Base-by-base conservation (phyloP, 2,797 vertebrate genomes). In the Pangasius sanitwongsei region DNA sequence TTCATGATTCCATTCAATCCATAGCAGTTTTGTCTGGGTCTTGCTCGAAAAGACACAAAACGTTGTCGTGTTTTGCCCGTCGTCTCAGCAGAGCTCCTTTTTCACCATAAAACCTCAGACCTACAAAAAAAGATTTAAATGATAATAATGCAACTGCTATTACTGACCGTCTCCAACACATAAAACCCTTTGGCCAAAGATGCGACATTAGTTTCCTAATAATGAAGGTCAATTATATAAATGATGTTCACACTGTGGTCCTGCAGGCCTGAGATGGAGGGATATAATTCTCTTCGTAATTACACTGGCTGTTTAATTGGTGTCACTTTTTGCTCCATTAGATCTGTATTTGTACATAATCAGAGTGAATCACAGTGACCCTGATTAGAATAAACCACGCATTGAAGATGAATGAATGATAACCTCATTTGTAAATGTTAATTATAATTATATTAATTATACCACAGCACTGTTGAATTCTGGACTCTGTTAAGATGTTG, bases 151-250 rank as follows among this genome's bases (percentile, higher is more conserved):
- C 78, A 85, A 50, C 77, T 69, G 59, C 75, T 83, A 77, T 87
- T 83, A 53, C 53, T 74, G 50, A 75, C 11, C 81, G 80, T 86
- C 83, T 87, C 72, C 44, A 20, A 83, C 23, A 81, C 67, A 85
- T 34, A 88, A 78, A 80, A 25, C 78, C 85, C 65, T 86, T 70
- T 70, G 59, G 37, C 31, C 41, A 53, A 84, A 67, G 63, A 25
- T n/a, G 31, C 87, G 75, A 93, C 69, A 74, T 93, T 86, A 92
- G 92, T 93, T 92, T 82, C 82, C 83, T 87, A 89, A 91, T 93
- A 92, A 93, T 80, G 84, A 91, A 89, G 83, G 93, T 91, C 92
- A 92, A 93, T 94, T 94, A 92, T 92, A 94, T 89, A 91, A 95
- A 92, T 94, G 81, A 89, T 94, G 91, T 93, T 94, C 90, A 74